A percentile compares a stretch with the other conserved stretches of the same genome.
These are phyloP conservation scores for Pelecanus crispus DNA, from an alignment of 2,113 vertebrate genomes.

Conservation along the genomic window DNA sequence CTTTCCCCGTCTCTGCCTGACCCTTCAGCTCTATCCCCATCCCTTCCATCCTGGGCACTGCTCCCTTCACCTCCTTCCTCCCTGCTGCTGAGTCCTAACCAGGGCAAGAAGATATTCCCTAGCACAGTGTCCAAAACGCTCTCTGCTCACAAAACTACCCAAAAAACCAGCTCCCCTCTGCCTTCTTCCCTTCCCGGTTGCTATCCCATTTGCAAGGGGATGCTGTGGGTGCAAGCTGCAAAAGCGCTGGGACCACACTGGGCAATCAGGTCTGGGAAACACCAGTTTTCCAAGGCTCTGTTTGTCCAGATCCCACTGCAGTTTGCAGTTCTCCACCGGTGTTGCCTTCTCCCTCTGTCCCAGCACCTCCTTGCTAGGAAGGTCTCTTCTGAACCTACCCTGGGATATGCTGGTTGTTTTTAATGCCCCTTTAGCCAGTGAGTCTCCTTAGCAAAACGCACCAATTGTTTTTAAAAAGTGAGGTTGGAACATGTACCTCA, in stretches of 20 bases:
- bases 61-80: neutral
- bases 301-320: neutral
- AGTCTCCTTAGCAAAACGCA: neutral
- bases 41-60: neutral
- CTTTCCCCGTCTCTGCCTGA: neutral
- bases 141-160: neutral
- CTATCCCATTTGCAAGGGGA: neutral
- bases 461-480: neutral
- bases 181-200: neutral
- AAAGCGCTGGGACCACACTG: neutral
- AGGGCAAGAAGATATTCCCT: neutral
- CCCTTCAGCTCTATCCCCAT: neutral
- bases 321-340: neutral
- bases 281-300: neutral
- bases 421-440: neutral
- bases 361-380: neutral
- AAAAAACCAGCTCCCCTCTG: neutral
- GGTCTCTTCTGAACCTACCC: neutral
- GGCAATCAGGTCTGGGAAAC: neutral
- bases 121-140: accelerated
- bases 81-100: neutral
- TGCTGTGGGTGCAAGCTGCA: neutral
- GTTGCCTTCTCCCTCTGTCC: neutral
- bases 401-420: neutral
- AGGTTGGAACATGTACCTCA: neutral